A percentile compares a stretch with the other conserved stretches of the same genome.
phyloP scores from a whole-genome alignment of 1,140 invertebrate species.

The Phocides pigmalion region DNA sequence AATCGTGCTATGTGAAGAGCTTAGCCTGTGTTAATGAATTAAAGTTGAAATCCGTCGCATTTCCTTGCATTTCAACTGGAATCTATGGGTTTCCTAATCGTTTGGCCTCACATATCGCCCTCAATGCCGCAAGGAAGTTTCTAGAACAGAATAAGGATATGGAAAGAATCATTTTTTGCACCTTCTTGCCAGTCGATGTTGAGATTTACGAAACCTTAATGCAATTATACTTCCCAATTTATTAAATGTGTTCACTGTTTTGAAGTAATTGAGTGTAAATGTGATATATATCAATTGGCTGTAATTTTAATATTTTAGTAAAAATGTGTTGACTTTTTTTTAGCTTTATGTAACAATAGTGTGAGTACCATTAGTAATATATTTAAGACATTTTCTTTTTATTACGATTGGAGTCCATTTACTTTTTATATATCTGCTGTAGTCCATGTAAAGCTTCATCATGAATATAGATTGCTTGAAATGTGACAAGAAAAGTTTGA shows the following conservation, averaged over 20 bases:
- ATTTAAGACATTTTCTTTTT: no score
- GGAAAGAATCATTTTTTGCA: constrained; percentile 92
- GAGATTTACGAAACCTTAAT: constrained; percentile 89
- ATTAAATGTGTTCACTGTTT: constrained; percentile 24
- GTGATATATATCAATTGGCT: neutral
- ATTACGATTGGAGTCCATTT: no score
- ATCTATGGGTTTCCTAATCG: constrained; percentile 93
- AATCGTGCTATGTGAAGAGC: constrained; percentile 88
- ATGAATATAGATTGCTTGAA: no score
- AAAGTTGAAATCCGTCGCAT: constrained; percentile 88
- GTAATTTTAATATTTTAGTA: neutral
- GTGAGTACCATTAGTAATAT: no score
- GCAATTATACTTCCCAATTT: constrained; percentile 88
- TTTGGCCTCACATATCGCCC: constrained; percentile 89
- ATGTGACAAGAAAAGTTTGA: no score
- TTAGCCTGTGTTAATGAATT: constrained; percentile 86
- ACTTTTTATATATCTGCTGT: no score
- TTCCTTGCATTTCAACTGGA: constrained; percentile 94
- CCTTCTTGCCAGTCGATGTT: constrained; percentile 90
- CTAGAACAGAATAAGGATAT: constrained; percentile 87
- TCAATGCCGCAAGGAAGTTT: constrained; percentile 87
- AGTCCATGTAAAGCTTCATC: no score
- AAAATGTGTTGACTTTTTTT: no score
- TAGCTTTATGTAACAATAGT: no score
- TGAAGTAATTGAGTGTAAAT: neutral